Base-by-base conservation (phyloP, 2,888 invertebrate genomes). In the Cerceris rybyensis region DNA sequence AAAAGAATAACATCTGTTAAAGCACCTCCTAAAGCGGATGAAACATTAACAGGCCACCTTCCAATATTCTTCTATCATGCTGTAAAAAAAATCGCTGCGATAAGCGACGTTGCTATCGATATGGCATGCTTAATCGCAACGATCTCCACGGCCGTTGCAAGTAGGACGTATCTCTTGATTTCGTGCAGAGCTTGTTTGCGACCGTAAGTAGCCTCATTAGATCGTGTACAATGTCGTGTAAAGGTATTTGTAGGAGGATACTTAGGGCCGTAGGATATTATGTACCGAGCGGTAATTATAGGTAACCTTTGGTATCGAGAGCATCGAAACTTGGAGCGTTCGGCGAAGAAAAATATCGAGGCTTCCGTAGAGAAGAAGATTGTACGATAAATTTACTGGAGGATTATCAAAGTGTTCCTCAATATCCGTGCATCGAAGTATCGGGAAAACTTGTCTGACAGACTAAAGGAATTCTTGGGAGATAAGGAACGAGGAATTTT, bases 51-150 rank as follows among this genome's bases (percentile, higher is more conserved):
- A 52, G 14, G 16, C 46, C 49, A 7, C 17, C 16, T 28, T 28
- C 41, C n/a, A 28, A n/a, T 42, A 39, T 41, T 43, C 28, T 50
- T 43, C 58, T 65, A 64, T 67, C 52, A 69, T 14, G 5, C n/a
- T 9, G 28, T 50, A 43, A 65, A 49, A 70, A 80, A 80, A 69
- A 39, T 72, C 71, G 81, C 70, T 57, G 65, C 61, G 85, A 85
- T 85, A 82, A 82, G 83, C 81, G 68, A 76, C 64, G 77, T 73
- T 79, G 81, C 82, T 85, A 86, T 87, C 85, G 77, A 75, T 60
- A 73, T 71, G 67, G 70, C 80, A 80, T 76, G 82, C 80, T 82
- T 83, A 88, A 88, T 88, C 86, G 82, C 72, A 76, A 63, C 85
- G 84, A 88, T 88, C 87, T 85, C 70, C 49, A 65, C 70, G 61